These are phyloP conservation scores for Elgaria multicarinata DNA, from an alignment of 2,113 vertebrate genomes.

Conservation along the genomic window DNA sequence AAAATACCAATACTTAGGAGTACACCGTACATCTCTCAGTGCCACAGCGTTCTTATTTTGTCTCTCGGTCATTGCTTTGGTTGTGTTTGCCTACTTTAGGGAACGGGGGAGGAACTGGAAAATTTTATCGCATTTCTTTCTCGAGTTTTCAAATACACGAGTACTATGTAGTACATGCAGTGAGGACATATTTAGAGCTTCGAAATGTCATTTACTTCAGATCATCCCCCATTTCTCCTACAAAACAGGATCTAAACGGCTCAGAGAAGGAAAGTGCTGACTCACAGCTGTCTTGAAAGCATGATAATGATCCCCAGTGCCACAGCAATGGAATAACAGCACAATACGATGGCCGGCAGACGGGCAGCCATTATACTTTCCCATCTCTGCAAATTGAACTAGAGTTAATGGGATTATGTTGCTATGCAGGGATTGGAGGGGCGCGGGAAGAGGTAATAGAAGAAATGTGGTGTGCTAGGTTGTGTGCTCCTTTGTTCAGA, in stretches of 20 bases:
- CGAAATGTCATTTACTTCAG: background rate
- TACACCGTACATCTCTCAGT: background rate
- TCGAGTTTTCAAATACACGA: too few species aligned
- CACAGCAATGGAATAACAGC: background rate
- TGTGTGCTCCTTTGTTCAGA: background rate
- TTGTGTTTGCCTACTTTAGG: background rate
- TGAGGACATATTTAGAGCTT: background rate
- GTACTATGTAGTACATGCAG: background rate
- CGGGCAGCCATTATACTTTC: background rate
- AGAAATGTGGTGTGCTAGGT: too few species aligned
- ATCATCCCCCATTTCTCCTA: conserved; percentile 17
- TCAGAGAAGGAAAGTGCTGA: conserved; percentile 9
- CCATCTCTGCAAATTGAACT: background rate
- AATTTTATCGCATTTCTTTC: background rate
- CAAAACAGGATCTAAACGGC: background rate
- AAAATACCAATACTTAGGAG: background rate
- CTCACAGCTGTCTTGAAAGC: background rate
- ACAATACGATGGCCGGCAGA: accelerated
- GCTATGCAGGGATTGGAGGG: background rate
- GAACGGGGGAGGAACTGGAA: background rate
- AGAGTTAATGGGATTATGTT: accelerated
- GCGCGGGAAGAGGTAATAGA: background rate
- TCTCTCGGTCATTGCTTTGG: background rate
- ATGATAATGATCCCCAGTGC: background rate
- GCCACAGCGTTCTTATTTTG: background rate